Base-by-base conservation (phyloP, 2,113 vertebrate species). In the Glareola pratincola region DNA sequence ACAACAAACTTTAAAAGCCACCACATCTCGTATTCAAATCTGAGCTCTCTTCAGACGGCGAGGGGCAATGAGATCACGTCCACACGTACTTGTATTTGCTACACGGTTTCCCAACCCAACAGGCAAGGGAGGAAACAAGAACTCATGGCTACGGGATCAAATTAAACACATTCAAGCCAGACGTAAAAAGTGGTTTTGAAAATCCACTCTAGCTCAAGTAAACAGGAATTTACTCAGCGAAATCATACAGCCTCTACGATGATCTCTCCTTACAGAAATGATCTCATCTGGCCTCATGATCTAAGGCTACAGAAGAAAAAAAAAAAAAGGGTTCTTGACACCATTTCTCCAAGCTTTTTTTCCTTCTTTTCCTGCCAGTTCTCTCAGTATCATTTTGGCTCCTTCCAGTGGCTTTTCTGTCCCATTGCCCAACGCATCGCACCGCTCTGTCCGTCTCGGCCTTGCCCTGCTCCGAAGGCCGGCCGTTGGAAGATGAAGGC, bases 251-350 rank as follows among this genome's bases (percentile, higher is more conserved):
- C 62, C 43, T 21, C 77, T 37, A 10, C 6, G 1, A 56, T 4
- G 36, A 91, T 23, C 66, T 54, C 64, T n/a, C 64, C 88, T 77
- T 54, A 87, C 64, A 84, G 1, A 22, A 59, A 71, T 60, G 47
- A 96, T 79, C 90, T 92, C 93, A 93, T 73, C 71, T 76, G 90
- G 74, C 81, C 62, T 59, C 57, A 57, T 2, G 50, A 93, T 62
- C 48, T 14, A 69, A 85, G 63, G 71, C 82, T 41, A 30, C n/a
- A 37, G 71, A 34, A 93, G 74, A 53, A 9, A 9, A 59, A 13
- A 62, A 36, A 48, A 87, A 78, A 10, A 47, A 67, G 12, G 29
- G 29, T 7, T 90, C 90, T 16, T 93, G 77, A 93, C 78, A 85
- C 15, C 36, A 17, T 20, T 47, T 87, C 86, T 74, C 68, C 23